Evolutionary conservation across 1,140 invertebrate genomes (phyloP).

Genomic region (Ceratina japonica): DNA sequence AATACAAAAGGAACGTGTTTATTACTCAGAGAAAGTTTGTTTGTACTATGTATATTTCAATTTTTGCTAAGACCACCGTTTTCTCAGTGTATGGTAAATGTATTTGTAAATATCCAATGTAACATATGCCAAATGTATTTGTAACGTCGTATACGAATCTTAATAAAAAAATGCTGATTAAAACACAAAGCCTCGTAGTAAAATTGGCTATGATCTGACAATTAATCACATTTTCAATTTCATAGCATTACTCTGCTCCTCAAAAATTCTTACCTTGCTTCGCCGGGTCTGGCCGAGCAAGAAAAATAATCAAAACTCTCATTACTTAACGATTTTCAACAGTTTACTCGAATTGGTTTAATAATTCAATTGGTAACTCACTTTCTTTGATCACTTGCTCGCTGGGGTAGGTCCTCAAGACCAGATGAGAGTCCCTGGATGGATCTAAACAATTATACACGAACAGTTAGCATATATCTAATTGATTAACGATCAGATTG

Average conservation of each 20-base stretch:
- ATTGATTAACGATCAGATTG: background rate
- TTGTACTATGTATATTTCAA: too few species aligned
- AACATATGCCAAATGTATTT: too few species aligned
- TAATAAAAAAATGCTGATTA: background rate
- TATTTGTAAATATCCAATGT: too few species aligned
- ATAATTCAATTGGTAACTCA: slow-evolving; percentile 79
- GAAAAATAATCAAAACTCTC: slow-evolving; percentile 67
- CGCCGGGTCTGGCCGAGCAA: slow-evolving; percentile 71
- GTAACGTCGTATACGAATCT: background rate
- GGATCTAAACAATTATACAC: slow-evolving; percentile 13
- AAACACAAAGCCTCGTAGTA: background rate
- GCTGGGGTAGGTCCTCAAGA: slow-evolving; percentile 87
- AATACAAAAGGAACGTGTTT: too few species aligned
- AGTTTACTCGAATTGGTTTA: background rate
- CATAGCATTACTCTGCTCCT: slow-evolving; percentile 55
- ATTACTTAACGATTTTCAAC: slow-evolving; percentile 61
- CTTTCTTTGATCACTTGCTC: slow-evolving; percentile 90
- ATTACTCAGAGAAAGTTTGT: too few species aligned
- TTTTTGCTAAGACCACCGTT: too few species aligned
- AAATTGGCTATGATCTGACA: background rate
- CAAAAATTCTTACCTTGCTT: slow-evolving; percentile 74
- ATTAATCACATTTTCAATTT: background rate
- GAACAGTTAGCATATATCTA: background rate
- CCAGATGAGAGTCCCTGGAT: slow-evolving; percentile 71
- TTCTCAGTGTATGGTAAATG: too few species aligned